Base-by-base conservation (phyloP, 2,113 vertebrate genomes). In the Microcebus lehilahytsara region DNA sequence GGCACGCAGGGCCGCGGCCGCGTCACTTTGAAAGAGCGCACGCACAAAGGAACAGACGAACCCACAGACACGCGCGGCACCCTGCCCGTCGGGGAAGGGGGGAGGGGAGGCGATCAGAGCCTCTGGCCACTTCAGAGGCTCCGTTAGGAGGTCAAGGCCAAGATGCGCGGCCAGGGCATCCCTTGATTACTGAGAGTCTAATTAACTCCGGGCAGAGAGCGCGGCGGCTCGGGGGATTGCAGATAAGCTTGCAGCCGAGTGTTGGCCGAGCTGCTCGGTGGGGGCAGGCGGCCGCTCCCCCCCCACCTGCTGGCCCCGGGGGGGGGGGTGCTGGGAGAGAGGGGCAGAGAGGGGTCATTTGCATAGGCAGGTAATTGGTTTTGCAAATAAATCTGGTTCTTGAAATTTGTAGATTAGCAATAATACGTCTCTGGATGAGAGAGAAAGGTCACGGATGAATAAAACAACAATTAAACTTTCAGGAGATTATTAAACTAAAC, bases 341-440 rank as follows among this genome's bases (percentile, higher is more conserved):
- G 53, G 53, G 53, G 60, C 96, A 2, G 92, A 69, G 95, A 84
- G 93, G 80, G 93, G 80, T 96, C 98, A 99, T 99, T 98, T 99
- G 98, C 98, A 98, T 98, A 98, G 97, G 93, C 98, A 98, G 98
- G 98, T 99, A 98, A 99, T 99, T 98, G 98, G 98, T 98, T 98
- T 98, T 98, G 98, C 98, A 98, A 98, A 98, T 98, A 98, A 98
- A 98, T 98, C 98, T 98, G 97, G 97, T 98, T 97, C 98, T 99
- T 98, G 98, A 98, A 99, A 98, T 98, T 98, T 98, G 98, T 98
- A 99, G 98, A 98, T 99, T 98, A 99, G 98, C 97, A 98, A 98
- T 98, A 98, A 98, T 98, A 98, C 81, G 96, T 98, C 98, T 99
- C 98, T 97, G 98, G 98, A 98, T 98, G 98, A 98, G 98, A 98